Base-by-base conservation (phyloP, 2,113 vertebrate genomes). In the Arenaria interpres region DNA sequence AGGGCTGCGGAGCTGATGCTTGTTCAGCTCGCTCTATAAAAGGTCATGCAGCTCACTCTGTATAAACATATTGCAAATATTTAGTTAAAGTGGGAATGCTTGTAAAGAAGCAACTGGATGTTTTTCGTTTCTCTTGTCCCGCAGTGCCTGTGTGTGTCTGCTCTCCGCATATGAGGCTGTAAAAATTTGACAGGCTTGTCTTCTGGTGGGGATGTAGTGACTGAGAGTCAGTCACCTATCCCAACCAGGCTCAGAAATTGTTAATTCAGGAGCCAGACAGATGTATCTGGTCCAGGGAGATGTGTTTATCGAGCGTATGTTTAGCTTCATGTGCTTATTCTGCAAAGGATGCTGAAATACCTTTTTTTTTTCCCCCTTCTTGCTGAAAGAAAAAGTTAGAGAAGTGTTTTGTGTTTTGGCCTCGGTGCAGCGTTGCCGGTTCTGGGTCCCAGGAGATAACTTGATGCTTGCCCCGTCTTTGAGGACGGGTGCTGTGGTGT, bases 61-160 rank as follows among this genome's bases (percentile, higher is more conserved):
- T 86, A 33, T 94, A 92, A 92, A 90, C 77, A 95, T 3, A 79
- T 66, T 60, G 89, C 92, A 88, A 90, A 95, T 90, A 71, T 94
- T 94, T 94, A 71, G 50, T 78, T 90, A 75, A 92, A 94, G 62
- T 4, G 84, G 75, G 56, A 85, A 90, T 14, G 86, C 86, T 88
- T 48, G 66, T 69, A 43, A 94, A 95, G 67, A 56, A 88, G 83
- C 71, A 90, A 82, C 75, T n/a, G 83, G 71, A 14, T 81, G 71
- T 46, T 78, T 85, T 85, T 25, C 46, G 3, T 85, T 85, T 39
- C 69, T 66, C 81, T 43, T 5, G 9, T 43, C 62, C 60, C 21
- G 0, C 72, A 7, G 37, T 9, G 35, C 14, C 60, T 21, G 43
- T 9, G 71, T 5, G 56, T 66, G 21, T 84, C 85, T 89, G 77